Evolutionary conservation across 2,113 vertebrate genomes (phyloP), one percentile per base, ranked within the genome.

Genomic region (Antidorcas marsupialis): DNA sequence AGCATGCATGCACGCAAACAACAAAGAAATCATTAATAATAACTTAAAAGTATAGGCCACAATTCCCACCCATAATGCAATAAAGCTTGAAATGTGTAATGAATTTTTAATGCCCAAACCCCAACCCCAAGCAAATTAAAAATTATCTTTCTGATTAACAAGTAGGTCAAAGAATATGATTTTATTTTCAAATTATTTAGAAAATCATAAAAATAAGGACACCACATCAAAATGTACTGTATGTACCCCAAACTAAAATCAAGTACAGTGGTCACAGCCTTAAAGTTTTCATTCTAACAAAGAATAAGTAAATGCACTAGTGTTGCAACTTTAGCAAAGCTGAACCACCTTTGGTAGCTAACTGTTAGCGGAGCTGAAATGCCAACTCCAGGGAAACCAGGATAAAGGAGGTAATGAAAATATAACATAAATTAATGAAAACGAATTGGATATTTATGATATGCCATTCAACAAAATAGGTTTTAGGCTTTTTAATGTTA

Each of bases 201-300:
- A 78, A 95, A 97, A 71, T 78, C 43, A 67, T 95, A 90, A 85
- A 92, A 97, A 55, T 64, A 53, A 95, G 23, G 23, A 23, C 3
- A 62, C 13, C 79, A 52, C 5, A 16, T 60, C 57, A 97, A 82
- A 96, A 64, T 64, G 23, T 93, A 53, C 15, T n/a, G 14, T 50
- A 15, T 90, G 9, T 95, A n/a, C 13, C 10, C 53, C 87, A 67
- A 86, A 19, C 30, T 53, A 67, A 91, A 93, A 78, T 95, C 33
- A 89, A 83, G 28, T 60, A 11, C 47, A 83, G 95, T 28, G 78
- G 1, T 45, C 52, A 90, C 36, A 87, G 28, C 27, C 55, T 87
- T 92, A 92, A 36, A 36, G 36, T 53, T 87, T 95, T 94, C 27
- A 47, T 90, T 94, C 71, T 76, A 15, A 25, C 94, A 87, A 88